phyloP scores from a whole-genome alignment of 2,797 vertebrate species.

The Uromys caudimaculatus region DNA sequence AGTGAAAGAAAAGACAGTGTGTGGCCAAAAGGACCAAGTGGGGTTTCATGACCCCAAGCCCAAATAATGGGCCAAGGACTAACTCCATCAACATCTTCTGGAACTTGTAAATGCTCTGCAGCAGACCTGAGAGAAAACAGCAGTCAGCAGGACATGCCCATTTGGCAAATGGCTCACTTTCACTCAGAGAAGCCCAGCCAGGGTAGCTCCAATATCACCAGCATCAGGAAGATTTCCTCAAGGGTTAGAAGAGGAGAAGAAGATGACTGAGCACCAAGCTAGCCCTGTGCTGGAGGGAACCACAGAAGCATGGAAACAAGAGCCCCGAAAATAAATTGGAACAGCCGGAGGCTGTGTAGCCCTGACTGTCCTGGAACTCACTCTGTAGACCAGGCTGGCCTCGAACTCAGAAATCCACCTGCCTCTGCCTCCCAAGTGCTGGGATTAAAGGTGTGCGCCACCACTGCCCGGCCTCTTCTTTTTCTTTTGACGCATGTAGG shows the following conservation, averaged over 20 bases:
- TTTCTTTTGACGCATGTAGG: background rate
- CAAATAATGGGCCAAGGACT: background rate
- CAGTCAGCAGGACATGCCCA: rapidly evolving
- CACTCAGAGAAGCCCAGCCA: background rate
- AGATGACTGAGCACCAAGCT: background rate
- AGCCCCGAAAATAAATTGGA: slow-evolving; percentile 29
- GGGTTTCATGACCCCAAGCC: background rate
- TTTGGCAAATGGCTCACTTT: background rate
- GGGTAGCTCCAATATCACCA: background rate
- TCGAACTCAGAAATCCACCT: background rate
- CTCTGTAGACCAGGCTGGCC: background rate
- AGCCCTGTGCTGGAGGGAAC: background rate
- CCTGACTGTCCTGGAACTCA: background rate
- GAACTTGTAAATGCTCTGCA: background rate
- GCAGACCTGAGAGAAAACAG: background rate
- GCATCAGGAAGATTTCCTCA: slow-evolving; percentile 22
- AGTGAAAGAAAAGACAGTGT: background rate
- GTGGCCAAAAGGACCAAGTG: background rate
- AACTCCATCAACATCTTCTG: background rate
- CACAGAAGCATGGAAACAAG: background rate
- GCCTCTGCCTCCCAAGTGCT: background rate
- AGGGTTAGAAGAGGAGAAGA: slow-evolving; percentile 15
- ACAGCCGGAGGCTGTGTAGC: background rate
- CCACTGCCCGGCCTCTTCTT: background rate
- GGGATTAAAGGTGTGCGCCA: background rate